Evolutionary conservation across 2,797 vertebrate species (phyloP).

Genomic region (Oophaga sylvatica): DNA sequence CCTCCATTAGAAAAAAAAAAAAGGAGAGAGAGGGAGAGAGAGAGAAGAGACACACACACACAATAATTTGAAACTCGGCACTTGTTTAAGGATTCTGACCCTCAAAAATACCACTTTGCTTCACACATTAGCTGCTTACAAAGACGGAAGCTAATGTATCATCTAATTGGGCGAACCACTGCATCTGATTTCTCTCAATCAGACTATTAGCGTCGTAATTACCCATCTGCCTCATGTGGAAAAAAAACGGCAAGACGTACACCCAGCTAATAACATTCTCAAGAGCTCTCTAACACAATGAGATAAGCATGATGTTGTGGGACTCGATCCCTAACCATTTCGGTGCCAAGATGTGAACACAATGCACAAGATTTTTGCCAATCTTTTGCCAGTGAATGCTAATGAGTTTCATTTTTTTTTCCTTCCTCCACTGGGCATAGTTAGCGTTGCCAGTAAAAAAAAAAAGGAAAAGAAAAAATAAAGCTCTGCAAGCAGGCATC

Average conservation of each 20-base stretch:
- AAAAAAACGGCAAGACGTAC: conserved; percentile 92
- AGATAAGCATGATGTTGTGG: conserved; percentile 90
- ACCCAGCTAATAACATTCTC: conserved; percentile 99
- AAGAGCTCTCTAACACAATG: conserved; percentile 97
- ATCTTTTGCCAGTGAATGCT: conserved; percentile 85
- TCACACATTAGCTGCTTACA: conserved; percentile 99
- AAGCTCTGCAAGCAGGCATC: conserved; percentile 11
- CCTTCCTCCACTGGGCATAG: conserved; percentile 65
- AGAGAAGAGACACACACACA: conserved; percentile 69
- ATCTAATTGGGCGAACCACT: conserved; percentile 99
- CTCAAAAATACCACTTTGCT: conserved; percentile 94
- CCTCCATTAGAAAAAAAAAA: conserved; percentile 85
- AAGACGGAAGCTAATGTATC: conserved; percentile 99
- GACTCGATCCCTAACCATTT: conserved; percentile 90
- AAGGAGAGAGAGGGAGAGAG: conserved; percentile 69
- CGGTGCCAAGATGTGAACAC: conserved; percentile 85
- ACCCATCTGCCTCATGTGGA: conserved; percentile 99
- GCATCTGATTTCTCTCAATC: conserved; percentile 99
- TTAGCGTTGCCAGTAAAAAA: conserved; percentile 66
- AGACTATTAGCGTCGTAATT: conserved; percentile 99
- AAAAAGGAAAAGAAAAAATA: not conserved
- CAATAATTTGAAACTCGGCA: conserved; percentile 89
- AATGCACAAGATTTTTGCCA: conserved; percentile 85
- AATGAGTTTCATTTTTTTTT: conserved; percentile 85
- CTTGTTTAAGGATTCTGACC: conserved; percentile 95